These are phyloP conservation scores for Hypsopygia costalis DNA, from an alignment of 2,888 invertebrate genomes.

Conservation along the genomic window DNA sequence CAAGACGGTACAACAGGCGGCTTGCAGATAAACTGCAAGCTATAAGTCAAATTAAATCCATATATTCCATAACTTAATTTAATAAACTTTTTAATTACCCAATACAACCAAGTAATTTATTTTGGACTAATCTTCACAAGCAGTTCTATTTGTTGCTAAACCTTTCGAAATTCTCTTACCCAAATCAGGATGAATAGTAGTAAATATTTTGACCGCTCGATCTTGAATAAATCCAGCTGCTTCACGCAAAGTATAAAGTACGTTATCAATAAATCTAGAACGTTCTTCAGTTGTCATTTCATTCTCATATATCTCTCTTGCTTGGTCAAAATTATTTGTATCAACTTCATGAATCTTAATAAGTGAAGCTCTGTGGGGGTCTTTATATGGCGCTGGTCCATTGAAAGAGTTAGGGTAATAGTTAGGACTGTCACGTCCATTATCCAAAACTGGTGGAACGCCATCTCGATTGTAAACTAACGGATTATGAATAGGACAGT, in stretches of 20 bases:
- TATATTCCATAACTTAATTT: too few species aligned
- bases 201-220: conserved; percentile 88
- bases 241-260: conserved; percentile 84
- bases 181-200: conserved; percentile 87
- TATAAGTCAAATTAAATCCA: too few species aligned
- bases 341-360: conserved; percentile 83
- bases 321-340: conserved; percentile 92
- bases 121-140: too few species aligned
- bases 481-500: conserved; percentile 87
- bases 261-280: conserved; percentile 86
- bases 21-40: too few species aligned
- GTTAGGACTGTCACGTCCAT: conserved; percentile 91
- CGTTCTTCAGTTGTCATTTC: conserved; percentile 86
- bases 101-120: too few species aligned
- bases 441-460: conserved; percentile 83
- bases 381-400: conserved; percentile 85
- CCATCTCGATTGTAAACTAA: conserved; percentile 93
- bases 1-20: too few species aligned
- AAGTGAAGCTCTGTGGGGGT: conserved; percentile 72
- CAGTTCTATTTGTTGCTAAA: conserved; percentile 37
- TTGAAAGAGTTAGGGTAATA: conserved; percentile 96
- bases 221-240: conserved; percentile 81
- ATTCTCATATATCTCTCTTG: conserved; percentile 86
- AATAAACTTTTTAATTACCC: too few species aligned
- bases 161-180: conserved; percentile 73